Evolutionary conservation across 2,113 vertebrate species (phyloP), one percentile per base, ranked within the genome.

Genomic region (Corythoichthys intestinalis): DNA sequence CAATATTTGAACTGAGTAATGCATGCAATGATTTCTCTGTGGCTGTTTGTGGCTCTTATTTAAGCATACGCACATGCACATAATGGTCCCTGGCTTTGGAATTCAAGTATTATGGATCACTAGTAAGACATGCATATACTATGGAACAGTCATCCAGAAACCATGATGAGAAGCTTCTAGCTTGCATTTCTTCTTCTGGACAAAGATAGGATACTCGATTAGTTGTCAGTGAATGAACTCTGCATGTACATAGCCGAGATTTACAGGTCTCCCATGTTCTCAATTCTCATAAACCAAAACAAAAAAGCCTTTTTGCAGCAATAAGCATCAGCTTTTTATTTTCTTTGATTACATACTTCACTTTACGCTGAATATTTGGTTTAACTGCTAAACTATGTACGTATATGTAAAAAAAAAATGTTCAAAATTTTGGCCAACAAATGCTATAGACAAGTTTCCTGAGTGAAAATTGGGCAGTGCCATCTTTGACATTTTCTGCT

Each of bases 81-180:
- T 61, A 60, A 83, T 80, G 78, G 61, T 84, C 72, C 74, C 70
- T 73, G 76, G 85, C 77, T 64, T 65, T 68, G 69, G 69, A 9
- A 67, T 67, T 71, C 77, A 81, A 68, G 69, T 28, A 28, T 28
- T 28, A 28, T 85, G 73, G 72, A 81, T 85, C 84, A 84, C 83
- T 74, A 73, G 75, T 61, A 84, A 81, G 77, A 86, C 79, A 78
- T 76, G 83, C 84, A 84, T 85, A 85, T 28, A 28, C 20, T 83
- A 86, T 86, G 86, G 83, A 86, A 76, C 50, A 83, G 81, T 82
- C 83, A 82, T 85, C 78, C 63, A 78, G 76, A 75, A 73, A 83
- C 80, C 71, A 69, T 64, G 67, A 74, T 73, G 83, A 83, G 80
- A 79, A 71, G 69, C 72, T 70, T 58, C 67, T 69, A 52, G 54